Conservation (phyloP, 2,888 invertebrate species). For the Euphydryas editha region DNA sequence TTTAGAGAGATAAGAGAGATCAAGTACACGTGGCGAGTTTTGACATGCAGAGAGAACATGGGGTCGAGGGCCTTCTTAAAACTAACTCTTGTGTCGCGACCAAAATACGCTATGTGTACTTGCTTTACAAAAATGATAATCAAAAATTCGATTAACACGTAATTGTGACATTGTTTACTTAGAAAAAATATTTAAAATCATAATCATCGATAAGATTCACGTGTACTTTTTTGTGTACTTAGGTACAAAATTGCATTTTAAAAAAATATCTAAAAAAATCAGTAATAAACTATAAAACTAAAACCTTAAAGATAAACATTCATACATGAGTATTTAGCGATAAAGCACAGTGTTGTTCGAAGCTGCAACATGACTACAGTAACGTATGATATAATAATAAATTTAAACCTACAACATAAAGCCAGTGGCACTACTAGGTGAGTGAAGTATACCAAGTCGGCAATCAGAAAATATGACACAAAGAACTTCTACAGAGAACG, state of each 20-base stretch:
- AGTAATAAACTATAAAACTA: constrained; percentile 58
- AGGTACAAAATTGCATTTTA: constrained; percentile 72
- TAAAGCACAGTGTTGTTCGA: constrained; percentile 82
- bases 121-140: constrained; percentile 46
- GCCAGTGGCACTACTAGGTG: constrained; percentile 79
- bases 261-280: constrained; percentile 54
- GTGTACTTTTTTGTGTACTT: constrained; percentile 81
- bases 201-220: constrained; percentile 76
- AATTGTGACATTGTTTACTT: constrained; percentile 60
- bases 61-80: constrained; percentile 46
- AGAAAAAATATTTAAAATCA: constrained; percentile 63
- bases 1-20: constrained; percentile 44
- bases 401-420: constrained; percentile 61
- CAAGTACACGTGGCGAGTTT: constrained; percentile 46
- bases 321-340: constrained; percentile 82
- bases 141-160: constrained; percentile 46
- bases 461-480: constrained; percentile 78
- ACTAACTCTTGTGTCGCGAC: constrained; percentile 44
- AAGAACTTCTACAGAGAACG: constrained; percentile 58
- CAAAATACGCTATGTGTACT: constrained; percentile 57
- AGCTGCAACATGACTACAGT: constrained; percentile 80
- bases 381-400: constrained; percentile 59
- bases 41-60: constrained; percentile 23
- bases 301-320: constrained; percentile 74
- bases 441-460: constrained; percentile 64